Conservation (phyloP, 92 coral and sea anemone species). For the Nematostella vectensis region DNA sequence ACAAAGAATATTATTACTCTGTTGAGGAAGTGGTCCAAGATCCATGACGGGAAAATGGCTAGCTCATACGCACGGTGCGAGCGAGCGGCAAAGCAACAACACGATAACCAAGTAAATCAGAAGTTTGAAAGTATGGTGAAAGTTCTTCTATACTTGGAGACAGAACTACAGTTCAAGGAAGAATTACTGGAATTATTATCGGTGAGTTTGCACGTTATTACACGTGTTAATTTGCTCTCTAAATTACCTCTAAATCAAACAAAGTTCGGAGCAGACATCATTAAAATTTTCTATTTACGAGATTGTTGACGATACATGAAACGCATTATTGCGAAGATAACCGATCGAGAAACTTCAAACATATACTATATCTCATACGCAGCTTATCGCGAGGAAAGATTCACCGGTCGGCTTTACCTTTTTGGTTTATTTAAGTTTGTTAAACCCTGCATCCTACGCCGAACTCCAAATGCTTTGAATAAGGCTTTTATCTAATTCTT, state of each 20-base stretch:
- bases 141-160: slow-evolving; percentile 78
- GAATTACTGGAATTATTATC: slow-evolving; percentile 78
- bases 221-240: slow-evolving; percentile 3
- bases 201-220: slow-evolving; percentile 40
- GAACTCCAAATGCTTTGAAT: too few species aligned
- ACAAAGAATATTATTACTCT: not conserved
- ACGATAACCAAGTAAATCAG: not conserved
- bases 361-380: too few species aligned
- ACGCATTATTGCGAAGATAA: too few species aligned
- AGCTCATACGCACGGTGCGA: not conserved
- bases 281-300: too few species aligned
- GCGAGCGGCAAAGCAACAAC: not conserved
- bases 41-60: slow-evolving; percentile 1
- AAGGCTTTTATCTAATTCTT: too few species aligned
- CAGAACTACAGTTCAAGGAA: slow-evolving; percentile 91
- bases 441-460: too few species aligned
- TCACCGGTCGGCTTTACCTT: too few species aligned
- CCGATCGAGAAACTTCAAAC: too few species aligned
- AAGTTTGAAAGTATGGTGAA: slow-evolving; percentile 83
- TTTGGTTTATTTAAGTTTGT: too few species aligned
- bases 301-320: too few species aligned
- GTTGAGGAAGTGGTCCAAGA: not conserved
- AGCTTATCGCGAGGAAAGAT: too few species aligned
- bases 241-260: not conserved
- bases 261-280: too few species aligned